Conservation (phyloP, 2,888 invertebrate species). For the Sesia apiformis region DNA sequence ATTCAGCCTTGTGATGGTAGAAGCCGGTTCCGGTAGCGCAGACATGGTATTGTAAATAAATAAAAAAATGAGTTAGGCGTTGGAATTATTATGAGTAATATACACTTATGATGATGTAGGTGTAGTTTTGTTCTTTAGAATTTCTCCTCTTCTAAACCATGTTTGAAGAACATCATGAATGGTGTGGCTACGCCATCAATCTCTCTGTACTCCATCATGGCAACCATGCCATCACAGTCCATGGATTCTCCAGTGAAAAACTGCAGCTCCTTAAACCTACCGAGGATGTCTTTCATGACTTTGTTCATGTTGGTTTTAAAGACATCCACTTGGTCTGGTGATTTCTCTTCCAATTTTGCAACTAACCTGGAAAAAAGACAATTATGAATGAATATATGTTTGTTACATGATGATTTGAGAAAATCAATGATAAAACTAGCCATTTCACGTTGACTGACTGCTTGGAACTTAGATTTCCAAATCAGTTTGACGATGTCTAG, state of each 20-base stretch:
- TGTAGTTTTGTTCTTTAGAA: constrained; percentile 72
- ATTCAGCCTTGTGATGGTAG: constrained; percentile 69
- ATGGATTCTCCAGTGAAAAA: constrained; percentile 95
- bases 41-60: constrained; percentile 67
- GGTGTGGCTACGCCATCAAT: constrained; percentile 88
- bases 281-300: constrained; percentile 92
- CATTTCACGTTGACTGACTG: background rate
- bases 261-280: constrained; percentile 93
- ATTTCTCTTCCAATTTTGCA: constrained; percentile 83
- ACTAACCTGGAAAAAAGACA: constrained; percentile 77
- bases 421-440: no score
- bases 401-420: background rate
- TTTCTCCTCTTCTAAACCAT: constrained; percentile 96
- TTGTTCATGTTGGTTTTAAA: constrained; percentile 95
- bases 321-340: constrained; percentile 89
- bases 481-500: no score
- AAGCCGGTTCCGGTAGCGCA: constrained; percentile 49
- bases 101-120: constrained; percentile 32
- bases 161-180: constrained; percentile 96
- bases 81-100: constrained; percentile 30
- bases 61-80: constrained; percentile 53
- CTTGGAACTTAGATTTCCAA: no score
- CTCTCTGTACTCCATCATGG: constrained; percentile 93
- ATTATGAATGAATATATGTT: background rate
- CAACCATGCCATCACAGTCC: constrained; percentile 96